Base-by-base conservation (phyloP, 2,888 invertebrate species). In the Caenorhabditis wallacei region DNA sequence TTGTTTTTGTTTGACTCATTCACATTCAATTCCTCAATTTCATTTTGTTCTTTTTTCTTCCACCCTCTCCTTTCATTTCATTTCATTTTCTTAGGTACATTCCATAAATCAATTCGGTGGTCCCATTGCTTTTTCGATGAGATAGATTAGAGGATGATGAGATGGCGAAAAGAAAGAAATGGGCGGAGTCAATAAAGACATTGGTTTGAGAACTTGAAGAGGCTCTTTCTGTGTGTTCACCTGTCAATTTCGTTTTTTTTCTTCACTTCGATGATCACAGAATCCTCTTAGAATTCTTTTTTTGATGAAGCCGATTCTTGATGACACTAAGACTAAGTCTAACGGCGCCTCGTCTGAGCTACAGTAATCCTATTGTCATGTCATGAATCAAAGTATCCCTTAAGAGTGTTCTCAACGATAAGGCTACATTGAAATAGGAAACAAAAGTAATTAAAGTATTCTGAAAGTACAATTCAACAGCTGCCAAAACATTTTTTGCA, bases 361-460 rank as follows among this genome's bases (percentile, higher is more conserved):
- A 68, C 54, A 54, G 68, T 68, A 54, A 68, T 68, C 43, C 69
- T 69, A 69, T 69, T 69, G 37, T 68, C 68, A 54, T 18, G 11
- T 22, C 37, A 30, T 40, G 56, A 43, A 54, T 26, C 30, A 30
- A 40, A 68, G 54, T 68, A 56, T 35, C 16, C 69, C 54, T 10
- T 2, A 16, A 13, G n/a, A 10, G 40, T 40, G 11, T 40, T 68
- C 8, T 18, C 35, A 22, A 51, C n/a, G 51, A 51, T 37, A 68
- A 53, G 16, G 37, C 35, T 53, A 51, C 51, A 30, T 5, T 2
- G 11, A 16, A 2, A 30, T 63, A 1, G 2, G 10, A 26, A 48
- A 48, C 5, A 8, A n/a, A 24, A 24, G 22, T 46, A 43, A 2
- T 63, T 10, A 5, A 48, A 35, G 18, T 64, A 13, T n/a, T n/a